A percentile compares a stretch with the other conserved stretches of the same genome.
Conservation (phyloP, 2,113 vertebrate genomes). For the Eretmochelys imbricata region DNA sequence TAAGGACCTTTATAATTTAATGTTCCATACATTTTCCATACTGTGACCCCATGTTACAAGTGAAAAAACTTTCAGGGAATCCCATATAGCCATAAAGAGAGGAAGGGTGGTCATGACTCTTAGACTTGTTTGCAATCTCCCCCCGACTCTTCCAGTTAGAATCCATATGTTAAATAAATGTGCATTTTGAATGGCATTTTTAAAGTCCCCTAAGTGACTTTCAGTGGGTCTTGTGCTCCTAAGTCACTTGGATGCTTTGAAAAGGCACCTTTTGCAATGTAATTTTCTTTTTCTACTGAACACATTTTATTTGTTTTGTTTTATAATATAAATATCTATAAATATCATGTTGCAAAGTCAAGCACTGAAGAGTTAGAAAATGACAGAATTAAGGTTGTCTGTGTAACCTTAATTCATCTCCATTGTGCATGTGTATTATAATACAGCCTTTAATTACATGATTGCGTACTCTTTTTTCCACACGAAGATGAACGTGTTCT, state of each 20-base stretch:
- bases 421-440: background rate
- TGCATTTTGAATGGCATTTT: background rate
- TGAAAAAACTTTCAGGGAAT: background rate
- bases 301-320: background rate
- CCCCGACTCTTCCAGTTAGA: background rate
- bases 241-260: background rate
- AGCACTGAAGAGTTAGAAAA: background rate
- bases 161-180: fast-evolving
- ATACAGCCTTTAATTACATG: background rate
- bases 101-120: background rate
- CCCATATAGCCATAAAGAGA: background rate
- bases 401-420: background rate
- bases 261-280: background rate
- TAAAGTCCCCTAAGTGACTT: background rate
- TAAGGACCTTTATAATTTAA: too few relatives aligned
- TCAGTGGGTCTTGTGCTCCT: background rate
- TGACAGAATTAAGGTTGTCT: background rate
- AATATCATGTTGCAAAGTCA: background rate
- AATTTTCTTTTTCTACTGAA: background rate
- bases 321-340: background rate
- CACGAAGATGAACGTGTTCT: background rate
- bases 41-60: background rate
- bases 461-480: background rate
- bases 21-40: background rate
- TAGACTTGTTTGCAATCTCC: background rate